phyloP scores from a whole-genome alignment of 2,113 vertebrate genomes.

The Paradisaea rubra region DNA sequence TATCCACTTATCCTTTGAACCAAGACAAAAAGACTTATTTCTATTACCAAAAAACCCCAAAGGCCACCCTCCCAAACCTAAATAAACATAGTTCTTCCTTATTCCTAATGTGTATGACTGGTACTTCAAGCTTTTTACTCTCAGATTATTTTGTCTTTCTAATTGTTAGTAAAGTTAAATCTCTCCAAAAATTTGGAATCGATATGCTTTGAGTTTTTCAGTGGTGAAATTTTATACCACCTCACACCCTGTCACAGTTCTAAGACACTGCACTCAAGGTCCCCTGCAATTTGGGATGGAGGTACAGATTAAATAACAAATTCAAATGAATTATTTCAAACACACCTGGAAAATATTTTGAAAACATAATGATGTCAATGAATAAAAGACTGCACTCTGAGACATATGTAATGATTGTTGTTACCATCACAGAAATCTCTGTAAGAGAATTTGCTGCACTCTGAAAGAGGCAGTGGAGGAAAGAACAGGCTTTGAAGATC shows the following conservation, averaged over 20 bases:
- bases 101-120: background rate
- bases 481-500: background rate
- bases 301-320: background rate
- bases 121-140: background rate
- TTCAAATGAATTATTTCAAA: background rate
- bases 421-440: background rate
- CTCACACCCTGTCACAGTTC: background rate
- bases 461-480: background rate
- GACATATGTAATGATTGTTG: background rate
- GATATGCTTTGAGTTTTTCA: background rate
- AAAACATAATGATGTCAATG: background rate
- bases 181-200: background rate
- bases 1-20: background rate
- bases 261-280: background rate
- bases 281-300: background rate
- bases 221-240: background rate
- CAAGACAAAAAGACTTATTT: background rate
- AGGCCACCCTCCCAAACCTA: background rate
- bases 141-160: background rate
- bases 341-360: background rate
- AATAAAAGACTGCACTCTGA: background rate
- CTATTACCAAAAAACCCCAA: background rate
- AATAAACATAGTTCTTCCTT: background rate
- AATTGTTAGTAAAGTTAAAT: background rate
- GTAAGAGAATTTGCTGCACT: background rate